phyloP scores from a whole-genome alignment of 2,113 vertebrate genomes.

The Paradoxurus hermaphroditus region DNA sequence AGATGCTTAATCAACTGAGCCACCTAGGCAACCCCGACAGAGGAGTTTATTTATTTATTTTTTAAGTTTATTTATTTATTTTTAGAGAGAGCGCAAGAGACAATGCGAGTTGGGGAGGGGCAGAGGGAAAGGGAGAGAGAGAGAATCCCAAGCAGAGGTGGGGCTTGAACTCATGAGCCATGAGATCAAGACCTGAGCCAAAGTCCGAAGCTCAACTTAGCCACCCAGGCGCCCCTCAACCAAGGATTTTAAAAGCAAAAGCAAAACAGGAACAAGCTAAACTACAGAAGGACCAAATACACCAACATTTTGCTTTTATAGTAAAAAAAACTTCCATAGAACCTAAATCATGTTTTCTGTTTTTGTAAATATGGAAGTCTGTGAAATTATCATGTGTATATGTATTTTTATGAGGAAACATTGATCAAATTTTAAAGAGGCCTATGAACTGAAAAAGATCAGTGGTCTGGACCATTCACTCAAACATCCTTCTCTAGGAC shows the following conservation, averaged over 20 bases:
- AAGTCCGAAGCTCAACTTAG: too few relatives aligned
- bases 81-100: too few relatives aligned
- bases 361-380: neutral
- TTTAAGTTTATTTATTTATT: too few relatives aligned
- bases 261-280: constrained; percentile 17
- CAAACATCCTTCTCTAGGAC: neutral
- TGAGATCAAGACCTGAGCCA: too few relatives aligned
- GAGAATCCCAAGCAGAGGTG: too few relatives aligned
- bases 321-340: neutral
- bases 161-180: too few relatives aligned
- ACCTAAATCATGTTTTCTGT: neutral
- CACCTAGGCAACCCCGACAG: too few relatives aligned
- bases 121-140: too few relatives aligned
- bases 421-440: neutral
- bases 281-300: neutral
- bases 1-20: too few relatives aligned
- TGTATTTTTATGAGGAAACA: neutral
- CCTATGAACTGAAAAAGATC: neutral
- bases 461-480: neutral
- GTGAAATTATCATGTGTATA: neutral
- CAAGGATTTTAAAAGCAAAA: constrained; percentile 38
- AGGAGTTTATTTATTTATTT: too few relatives aligned
- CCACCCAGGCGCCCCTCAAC: too few relatives aligned
- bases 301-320: constrained; percentile 31
- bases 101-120: too few relatives aligned